Evolutionary conservation across 1,140 invertebrate genomes (phyloP), one percentile per base, ranked within the genome.

Genomic region (Schlechtendalia chinensis): DNA sequence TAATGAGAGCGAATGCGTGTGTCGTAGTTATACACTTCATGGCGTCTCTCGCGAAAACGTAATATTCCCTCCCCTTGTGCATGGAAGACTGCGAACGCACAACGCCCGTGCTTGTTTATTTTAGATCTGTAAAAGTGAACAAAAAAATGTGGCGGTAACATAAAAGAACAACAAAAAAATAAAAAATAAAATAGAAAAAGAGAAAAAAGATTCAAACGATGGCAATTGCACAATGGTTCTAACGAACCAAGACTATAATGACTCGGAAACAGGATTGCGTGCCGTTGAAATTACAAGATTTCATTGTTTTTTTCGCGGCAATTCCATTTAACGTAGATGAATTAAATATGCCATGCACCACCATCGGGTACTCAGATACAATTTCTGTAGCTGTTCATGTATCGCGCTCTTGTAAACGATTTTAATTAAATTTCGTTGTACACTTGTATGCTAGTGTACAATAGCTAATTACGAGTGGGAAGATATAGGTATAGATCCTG

Each of bases 191-290:
- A n/a, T n/a, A n/a, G n/a, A 3, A 39, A 8, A 39, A 3, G 32
- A 39, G 32, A 39, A 39, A 39, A 74, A 56, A 29, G 50, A 74
- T 74, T 32, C 27, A 32, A 74, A 74, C 17, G 53, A 32, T 27
- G 19, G 53, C 24, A 74, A 58, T 74, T 27, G n/a, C 24, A 74
- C 71, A 74, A 58, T 58, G 71, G 50, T 17, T 74, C 53, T 74
- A 74, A 74, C 53, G 53, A 58, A 74, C 53, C 71, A 56, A 58
- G 24, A 56, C 27, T 74, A 58, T 74, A 74, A 74, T 74, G 53
- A 74, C 27, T 74, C 16, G 27, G 71, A 56, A 32, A 56, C 19
- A 39, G 14, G 53, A 56, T 32, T 74, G 56, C 24, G 50, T 19
- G 32, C 71, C 50, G 45, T 74, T 19, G 24, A 24, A 58, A 58